Evolutionary conservation across 2,797 vertebrate genomes (phyloP).

Genomic region (Karalla daura): DNA sequence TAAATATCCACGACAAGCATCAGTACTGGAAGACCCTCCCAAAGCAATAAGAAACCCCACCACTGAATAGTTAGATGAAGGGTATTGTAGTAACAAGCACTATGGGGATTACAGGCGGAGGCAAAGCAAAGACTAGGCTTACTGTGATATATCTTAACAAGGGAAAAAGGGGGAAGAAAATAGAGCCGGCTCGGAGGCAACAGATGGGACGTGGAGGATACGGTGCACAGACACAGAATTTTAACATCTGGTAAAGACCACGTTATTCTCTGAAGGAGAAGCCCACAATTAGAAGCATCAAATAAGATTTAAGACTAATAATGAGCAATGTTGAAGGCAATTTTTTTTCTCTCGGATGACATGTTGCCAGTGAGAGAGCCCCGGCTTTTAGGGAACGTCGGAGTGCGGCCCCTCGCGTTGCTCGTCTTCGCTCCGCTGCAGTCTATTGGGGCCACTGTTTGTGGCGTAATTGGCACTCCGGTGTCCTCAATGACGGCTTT

Average conservation of each 20-base stretch:
- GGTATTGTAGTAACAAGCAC: slow-evolving; percentile 65
- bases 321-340: not conserved
- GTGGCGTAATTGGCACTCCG: slow-evolving; percentile 42
- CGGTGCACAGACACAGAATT: slow-evolving; percentile 26
- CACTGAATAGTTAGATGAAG: slow-evolving; percentile 63
- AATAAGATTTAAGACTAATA: not conserved
- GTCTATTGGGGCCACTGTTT: slow-evolving; percentile 5
- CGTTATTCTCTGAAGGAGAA: slow-evolving; percentile 1
- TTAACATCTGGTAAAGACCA: slow-evolving; percentile 43
- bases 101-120: slow-evolving; percentile 61
- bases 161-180: slow-evolving; percentile 33
- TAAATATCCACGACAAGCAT: slow-evolving; percentile 68
- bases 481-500: not conserved
- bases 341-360: slow-evolving; percentile 9
- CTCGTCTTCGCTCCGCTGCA: not conserved
- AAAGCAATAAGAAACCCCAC: slow-evolving; percentile 58
- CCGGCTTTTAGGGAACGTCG: slow-evolving; percentile 18
- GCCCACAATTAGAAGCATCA: not conserved
- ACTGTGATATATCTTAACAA: slow-evolving; percentile 58
- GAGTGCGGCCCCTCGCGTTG: not conserved
- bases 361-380: slow-evolving; percentile 10
- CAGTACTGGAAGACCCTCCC: slow-evolving; percentile 43
- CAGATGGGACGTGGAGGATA: slow-evolving; percentile 22
- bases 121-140: slow-evolving; percentile 45
- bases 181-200: slow-evolving; percentile 28